Conservation (phyloP, 2,888 invertebrate genomes). For the Habrosyne pyritoides region DNA sequence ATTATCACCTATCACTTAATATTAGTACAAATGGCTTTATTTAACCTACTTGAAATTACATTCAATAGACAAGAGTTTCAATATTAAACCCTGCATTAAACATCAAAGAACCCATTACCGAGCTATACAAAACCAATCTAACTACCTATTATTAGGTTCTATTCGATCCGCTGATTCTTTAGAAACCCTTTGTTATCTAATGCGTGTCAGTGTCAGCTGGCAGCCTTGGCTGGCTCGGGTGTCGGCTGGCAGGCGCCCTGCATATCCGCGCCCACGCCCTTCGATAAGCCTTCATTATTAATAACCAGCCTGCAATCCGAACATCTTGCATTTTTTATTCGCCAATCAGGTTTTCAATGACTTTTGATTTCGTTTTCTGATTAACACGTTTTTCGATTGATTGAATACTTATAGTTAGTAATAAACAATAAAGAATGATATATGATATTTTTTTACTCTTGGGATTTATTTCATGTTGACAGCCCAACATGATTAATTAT, state of each 20-base stretch:
- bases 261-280: background rate
- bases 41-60: background rate
- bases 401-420: too few relatives aligned
- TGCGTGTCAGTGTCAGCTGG: constrained; percentile 14
- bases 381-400: background rate
- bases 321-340: background rate
- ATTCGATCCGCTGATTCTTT: constrained; percentile 16
- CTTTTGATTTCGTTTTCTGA: background rate
- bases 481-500: too few relatives aligned
- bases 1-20: background rate
- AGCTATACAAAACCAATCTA: background rate
- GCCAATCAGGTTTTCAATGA: background rate
- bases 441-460: background rate
- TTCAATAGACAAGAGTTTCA: too few relatives aligned
- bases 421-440: too few relatives aligned
- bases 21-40: background rate
- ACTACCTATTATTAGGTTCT: background rate
- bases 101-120: background rate
- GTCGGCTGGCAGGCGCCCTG: background rate
- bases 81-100: background rate
- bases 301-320: constrained; percentile 1
- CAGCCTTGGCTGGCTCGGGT: constrained; percentile 18
- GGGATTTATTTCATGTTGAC: background rate
- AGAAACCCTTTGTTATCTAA: constrained; percentile 24
- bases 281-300: constrained; percentile 3